A percentile compares a stretch with the other conserved stretches of the same genome.
These are phyloP conservation scores for Scomber japonicus DNA, from an alignment of 2,113 vertebrate species.

Conservation along the genomic window DNA sequence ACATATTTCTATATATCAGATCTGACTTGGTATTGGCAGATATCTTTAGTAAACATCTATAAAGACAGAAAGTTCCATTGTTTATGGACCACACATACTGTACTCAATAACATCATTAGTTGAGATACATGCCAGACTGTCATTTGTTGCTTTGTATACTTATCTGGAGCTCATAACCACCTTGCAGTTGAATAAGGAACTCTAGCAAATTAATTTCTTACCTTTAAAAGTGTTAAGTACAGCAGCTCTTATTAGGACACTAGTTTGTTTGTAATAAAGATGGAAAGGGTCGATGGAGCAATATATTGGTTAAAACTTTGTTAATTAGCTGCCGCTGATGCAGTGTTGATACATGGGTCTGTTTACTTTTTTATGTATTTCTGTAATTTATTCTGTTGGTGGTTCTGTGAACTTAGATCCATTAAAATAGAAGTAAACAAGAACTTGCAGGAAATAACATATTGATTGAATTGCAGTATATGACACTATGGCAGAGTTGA, in stretches of 20 bases:
- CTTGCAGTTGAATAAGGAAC: conserved; percentile 7
- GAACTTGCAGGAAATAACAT: conserved; percentile 20
- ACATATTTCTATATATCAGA: too few species aligned
- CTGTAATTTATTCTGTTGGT: not conserved
- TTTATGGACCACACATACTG: too few species aligned
- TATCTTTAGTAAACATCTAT: too few species aligned
- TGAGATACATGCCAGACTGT: too few species aligned
- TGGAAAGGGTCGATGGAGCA: not conserved
- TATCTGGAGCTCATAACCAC: not conserved
- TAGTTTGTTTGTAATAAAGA: not conserved
- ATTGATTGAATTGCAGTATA: conserved; percentile 16
- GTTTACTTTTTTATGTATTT: not conserved
- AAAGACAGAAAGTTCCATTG: too few species aligned
- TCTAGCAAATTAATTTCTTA: not conserved
- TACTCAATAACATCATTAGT: too few species aligned
- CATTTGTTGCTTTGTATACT: too few species aligned
- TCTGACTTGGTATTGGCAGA: too few species aligned
- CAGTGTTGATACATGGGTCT: not conserved
- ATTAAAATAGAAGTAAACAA: not conserved
- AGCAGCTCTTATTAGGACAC: not conserved
- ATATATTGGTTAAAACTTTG: not conserved
- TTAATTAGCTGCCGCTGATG: conserved; percentile 7
- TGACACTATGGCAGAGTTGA: conserved; percentile 16
- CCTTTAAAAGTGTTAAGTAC: conserved; percentile 6
- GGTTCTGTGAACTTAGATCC: conserved; percentile 18